Base-by-base conservation (phyloP, 2,113 vertebrate genomes). In the Eublepharis macularius region DNA sequence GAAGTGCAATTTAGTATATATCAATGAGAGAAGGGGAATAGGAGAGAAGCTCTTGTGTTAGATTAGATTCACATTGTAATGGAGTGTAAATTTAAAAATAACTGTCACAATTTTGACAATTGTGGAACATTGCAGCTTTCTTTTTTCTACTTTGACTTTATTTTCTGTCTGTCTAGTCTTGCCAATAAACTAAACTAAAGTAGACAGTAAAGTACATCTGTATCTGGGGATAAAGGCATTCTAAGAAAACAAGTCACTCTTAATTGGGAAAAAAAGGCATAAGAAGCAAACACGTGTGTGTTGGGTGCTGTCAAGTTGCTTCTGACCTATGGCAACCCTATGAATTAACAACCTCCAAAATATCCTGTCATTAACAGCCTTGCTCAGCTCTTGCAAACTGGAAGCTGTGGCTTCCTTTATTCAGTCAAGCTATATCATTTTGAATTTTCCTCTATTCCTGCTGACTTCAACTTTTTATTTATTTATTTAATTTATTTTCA, bases 31-130 rank as follows among this genome's bases (percentile, higher is more conserved):
- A 26, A 17, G 24, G 63, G 45, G 81, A 66, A 49, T 76, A 5
- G 34, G 43, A n/a, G 29, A 41, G 72, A 54, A 16, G 39, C 32
- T 82, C 36, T 43, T 57, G 21, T 43, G 17, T 57, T 86, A 68
- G 39, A 76, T 70, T 76, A 60, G 32, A 36, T 54, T 29, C 49
- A 57, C 32, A 36, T 86, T 82, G 76, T 82, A 87, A 60, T 69
- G 26, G 32, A 19, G n/a, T 45, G 32, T 57, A 32, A 39, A 47
- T 16, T 14, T 8, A 45, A 51, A 34, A 60, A 26, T 11, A 2
- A 5, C 32, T 81, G 39, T n/a, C 76, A 10, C 16, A 7, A 34
- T 43, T 24, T n/a, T 63, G 51, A 29, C 10, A 16, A 2, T 82
- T 69, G 32, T 29, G 57, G 66, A 57, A n/a, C 9, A 34, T 2